Evolutionary conservation across 2,888 invertebrate genomes (phyloP), one percentile per base, ranked within the genome.

Genomic region (Zelleria hepariella): DNA sequence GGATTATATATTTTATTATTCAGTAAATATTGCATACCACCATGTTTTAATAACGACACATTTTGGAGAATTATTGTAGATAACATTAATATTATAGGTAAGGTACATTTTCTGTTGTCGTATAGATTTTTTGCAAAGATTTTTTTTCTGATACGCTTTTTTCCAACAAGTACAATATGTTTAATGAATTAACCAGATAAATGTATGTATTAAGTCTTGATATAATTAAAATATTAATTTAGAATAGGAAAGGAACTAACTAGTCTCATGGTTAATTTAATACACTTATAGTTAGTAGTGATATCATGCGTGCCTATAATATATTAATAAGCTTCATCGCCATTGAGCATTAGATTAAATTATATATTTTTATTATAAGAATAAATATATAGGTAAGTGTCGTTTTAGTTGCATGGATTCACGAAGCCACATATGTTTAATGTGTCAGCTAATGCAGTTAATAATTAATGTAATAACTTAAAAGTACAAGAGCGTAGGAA

Each of bases 181-280:
- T 56, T 32, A 32, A 56, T 32, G 7, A 54, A 23, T 27, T 56
- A 42, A 42, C 32, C 32, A 20, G n/a, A 57, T 53, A 53, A 24
- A 24, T 42, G 20, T 55, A 32, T n/a, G 32, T 53, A 27, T 42
- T 42, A 42, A 42, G 32, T 42, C 32, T 42, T 42, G 15, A 42
- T 15, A 15, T 32, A 18, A 26, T 58, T 62, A 62, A 59, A 59
- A 77, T 74, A 78, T 78, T 80, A 80, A 78, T 71, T 68, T 84
- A 85, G 79, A 60, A 67, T 85, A 86, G 77, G 73, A 72, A 82
- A 81, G 70, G 73, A 60, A 62, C 87, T 88, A 88, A 88, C 87
- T 87, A 88, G 87, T 88, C 87, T 88, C 86, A 86, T 82, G 67
- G 68, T 66, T 71, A 68, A 69, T 78, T 80, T 78, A 72, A 82